Evolutionary conservation across 2,888 invertebrate species (phyloP).

Genomic region (Hirudinaria manillensis): DNA sequence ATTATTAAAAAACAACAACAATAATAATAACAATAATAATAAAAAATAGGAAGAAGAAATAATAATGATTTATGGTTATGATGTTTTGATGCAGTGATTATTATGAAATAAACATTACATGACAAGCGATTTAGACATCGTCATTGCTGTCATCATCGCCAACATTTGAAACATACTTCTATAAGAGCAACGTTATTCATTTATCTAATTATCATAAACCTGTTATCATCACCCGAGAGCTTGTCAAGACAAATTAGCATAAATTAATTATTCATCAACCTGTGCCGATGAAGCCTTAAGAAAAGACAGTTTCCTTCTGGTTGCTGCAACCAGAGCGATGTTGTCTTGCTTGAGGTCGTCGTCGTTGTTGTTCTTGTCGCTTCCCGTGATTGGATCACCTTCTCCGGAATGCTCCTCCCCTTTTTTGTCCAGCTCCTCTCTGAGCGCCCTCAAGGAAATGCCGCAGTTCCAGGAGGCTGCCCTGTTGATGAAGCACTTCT

Average conservation of each 20-base stretch:
- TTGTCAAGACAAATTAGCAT: background rate
- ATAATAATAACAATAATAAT: too few relatives aligned
- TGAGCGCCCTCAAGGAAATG: slow-evolving; percentile 17
- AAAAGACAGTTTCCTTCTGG: slow-evolving; percentile 15
- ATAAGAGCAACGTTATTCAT: background rate
- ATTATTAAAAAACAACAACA: too few relatives aligned
- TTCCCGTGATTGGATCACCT: background rate
- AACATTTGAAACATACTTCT: too few relatives aligned
- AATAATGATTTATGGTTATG: too few relatives aligned
- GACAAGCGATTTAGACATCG: too few relatives aligned
- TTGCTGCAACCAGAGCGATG: background rate
- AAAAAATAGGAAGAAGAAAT: too few relatives aligned
- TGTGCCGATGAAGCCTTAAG: slow-evolving; percentile 18
- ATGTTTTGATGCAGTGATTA: background rate
- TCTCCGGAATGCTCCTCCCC: background rate
- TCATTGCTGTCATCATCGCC: too few relatives aligned
- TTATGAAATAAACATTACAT: background rate
- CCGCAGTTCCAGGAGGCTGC: slow-evolving; percentile 27
- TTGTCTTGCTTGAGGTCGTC: too few relatives aligned
- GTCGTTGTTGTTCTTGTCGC: background rate
- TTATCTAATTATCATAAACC: background rate
- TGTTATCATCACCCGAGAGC: background rate
- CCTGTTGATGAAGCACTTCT: slow-evolving; percentile 24
- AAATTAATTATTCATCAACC: slow-evolving; percentile 1
- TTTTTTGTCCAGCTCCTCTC: slow-evolving; percentile 11